Percentiles rank a stretch among this genome's conserved stretches.
Conservation (phyloP, 2,113 vertebrate genomes). For the Papio anubis region DNA sequence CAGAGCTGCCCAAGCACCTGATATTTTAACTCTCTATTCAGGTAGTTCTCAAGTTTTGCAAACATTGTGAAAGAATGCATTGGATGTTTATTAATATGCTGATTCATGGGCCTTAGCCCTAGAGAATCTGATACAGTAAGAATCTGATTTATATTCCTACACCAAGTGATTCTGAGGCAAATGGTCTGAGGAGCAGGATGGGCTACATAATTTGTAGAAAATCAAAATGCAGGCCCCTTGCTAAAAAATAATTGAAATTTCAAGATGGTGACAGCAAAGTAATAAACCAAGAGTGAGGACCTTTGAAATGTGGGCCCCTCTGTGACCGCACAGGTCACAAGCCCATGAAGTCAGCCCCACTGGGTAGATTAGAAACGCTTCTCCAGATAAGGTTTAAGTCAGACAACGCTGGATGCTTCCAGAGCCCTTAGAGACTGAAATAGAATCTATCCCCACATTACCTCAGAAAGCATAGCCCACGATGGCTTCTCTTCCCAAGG, state of each 20-base stretch:
- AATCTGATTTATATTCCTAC: neutral
- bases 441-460: neutral
- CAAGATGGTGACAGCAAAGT: neutral
- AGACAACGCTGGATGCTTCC: neutral
- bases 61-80: neutral
- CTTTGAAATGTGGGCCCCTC: neutral
- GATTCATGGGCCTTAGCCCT: neutral
- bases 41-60: neutral
- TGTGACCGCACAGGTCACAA: neutral
- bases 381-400: neutral
- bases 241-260: conserved; percentile 29
- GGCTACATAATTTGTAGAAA: neutral
- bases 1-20: neutral
- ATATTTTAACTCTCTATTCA: neutral
- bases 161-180: neutral
- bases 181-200: neutral
- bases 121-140: neutral
- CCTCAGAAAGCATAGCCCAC: neutral
- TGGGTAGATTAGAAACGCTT: neutral
- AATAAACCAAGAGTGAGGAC: neutral
- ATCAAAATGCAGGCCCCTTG: neutral
- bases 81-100: neutral
- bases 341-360: neutral
- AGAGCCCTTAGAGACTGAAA: neutral
- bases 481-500: neutral